Conservation (phyloP, 2,797 vertebrate species). For the Allobates femoralis region DNA sequence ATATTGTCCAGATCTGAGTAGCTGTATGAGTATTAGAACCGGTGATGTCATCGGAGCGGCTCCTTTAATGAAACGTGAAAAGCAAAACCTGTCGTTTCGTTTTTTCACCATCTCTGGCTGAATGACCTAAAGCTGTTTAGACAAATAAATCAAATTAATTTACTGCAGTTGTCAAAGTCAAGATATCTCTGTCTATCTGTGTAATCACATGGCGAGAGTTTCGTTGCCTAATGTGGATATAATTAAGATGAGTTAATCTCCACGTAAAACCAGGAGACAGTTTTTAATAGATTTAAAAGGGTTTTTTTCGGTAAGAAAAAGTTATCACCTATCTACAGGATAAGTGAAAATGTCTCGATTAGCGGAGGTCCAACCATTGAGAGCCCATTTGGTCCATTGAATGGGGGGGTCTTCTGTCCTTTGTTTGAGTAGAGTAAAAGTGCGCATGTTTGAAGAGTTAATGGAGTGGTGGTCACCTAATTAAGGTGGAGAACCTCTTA, state of each 20-base stretch:
- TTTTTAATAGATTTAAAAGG: neutral
- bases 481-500: no score
- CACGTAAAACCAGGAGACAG: neutral
- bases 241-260: constrained; percentile 4
- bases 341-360: no score
- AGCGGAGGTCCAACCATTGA: no score
- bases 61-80: constrained; percentile 46
- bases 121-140: constrained; percentile 14
- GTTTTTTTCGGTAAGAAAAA: neutral
- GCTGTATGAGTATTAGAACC: neutral
- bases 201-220: neutral
- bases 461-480: no score
- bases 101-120: neutral
- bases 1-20: neutral
- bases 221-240: neutral
- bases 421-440: no score
- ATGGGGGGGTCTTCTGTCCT: no score
- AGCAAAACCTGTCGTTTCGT: constrained; percentile 41
- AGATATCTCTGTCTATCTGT: constrained; percentile 14
- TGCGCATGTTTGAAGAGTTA: no score
- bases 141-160: constrained; percentile 55
- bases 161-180: constrained; percentile 6
- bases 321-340: no score
- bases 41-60: constrained; percentile 22
- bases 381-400: no score